Conservation (phyloP, 2,113 vertebrate genomes). For the Sylvietta virens region DNA sequence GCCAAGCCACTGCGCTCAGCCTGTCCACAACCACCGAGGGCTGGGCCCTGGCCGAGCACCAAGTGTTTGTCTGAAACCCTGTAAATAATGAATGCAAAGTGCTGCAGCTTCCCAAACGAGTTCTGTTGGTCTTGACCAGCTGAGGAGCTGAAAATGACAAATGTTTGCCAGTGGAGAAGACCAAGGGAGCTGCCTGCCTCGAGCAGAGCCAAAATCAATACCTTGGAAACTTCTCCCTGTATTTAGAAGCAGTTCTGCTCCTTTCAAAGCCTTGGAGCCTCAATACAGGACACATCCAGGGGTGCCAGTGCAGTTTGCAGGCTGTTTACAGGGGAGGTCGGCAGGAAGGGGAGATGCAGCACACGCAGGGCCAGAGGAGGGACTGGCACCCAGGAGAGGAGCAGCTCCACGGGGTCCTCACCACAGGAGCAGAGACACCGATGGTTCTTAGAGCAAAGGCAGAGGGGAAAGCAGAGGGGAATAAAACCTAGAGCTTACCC, state of each 20-base stretch:
- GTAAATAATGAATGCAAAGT: neutral
- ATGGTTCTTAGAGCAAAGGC: neutral
- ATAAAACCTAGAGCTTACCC: slow-evolving; percentile 46
- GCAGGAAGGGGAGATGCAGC: neutral
- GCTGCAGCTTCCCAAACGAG: neutral
- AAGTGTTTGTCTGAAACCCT: neutral
- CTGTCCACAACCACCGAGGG: neutral
- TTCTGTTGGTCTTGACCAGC: slow-evolving; percentile 3
- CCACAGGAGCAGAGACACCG: neutral
- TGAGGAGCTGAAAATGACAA: neutral
- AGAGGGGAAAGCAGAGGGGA: neutral
- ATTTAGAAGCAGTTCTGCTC: neutral
- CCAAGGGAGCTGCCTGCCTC: neutral
- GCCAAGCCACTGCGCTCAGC: neutral
- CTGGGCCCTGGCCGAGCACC: neutral
- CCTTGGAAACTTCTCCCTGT: neutral
- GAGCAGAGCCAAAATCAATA: neutral
- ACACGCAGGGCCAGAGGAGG: neutral
- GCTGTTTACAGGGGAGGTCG: accelerated
- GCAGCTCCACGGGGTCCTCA: neutral
- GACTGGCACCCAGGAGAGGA: neutral
- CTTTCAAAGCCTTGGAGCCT: neutral
- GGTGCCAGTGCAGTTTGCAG: neutral
- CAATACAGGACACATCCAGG: neutral
- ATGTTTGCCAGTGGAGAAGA: neutral